phyloP scores from a whole-genome alignment of 2,888 invertebrate species.

The Rhimphoctona megacephalus region DNA sequence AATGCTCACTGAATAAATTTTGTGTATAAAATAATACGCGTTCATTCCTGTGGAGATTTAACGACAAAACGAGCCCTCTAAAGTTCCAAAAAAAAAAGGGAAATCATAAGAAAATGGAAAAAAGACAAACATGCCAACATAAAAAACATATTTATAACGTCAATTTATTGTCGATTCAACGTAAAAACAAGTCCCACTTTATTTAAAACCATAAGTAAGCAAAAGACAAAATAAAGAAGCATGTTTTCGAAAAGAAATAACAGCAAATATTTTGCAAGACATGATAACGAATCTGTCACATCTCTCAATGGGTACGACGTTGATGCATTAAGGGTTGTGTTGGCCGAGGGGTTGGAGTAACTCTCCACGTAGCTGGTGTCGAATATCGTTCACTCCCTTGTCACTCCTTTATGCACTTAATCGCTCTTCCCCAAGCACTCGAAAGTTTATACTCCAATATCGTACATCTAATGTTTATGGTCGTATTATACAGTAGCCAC shows the following conservation, averaged over 20 bases:
- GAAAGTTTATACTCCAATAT: slow-evolving; percentile 52
- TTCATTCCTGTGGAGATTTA: slow-evolving; percentile 1
- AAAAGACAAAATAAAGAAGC: neutral
- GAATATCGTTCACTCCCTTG: slow-evolving; percentile 59
- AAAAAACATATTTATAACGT: neutral
- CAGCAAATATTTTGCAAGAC: slow-evolving; percentile 11
- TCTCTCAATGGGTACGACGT: slow-evolving; percentile 47
- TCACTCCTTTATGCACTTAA: slow-evolving; percentile 38
- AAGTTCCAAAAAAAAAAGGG: neutral
- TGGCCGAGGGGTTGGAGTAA: slow-evolving; percentile 59
- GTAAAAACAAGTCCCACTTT: neutral
- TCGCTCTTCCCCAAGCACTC: slow-evolving; percentile 35
- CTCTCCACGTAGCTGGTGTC: slow-evolving; percentile 57
- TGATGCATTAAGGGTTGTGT: slow-evolving; percentile 67
- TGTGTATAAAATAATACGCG: neutral
- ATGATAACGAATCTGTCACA: slow-evolving; percentile 39
- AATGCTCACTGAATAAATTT: slow-evolving; percentile 8
- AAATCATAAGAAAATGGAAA: neutral
- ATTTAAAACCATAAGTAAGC: neutral
- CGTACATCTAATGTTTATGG: slow-evolving; percentile 34
- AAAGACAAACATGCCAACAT: neutral
- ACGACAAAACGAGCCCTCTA: neutral
- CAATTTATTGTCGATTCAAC: neutral
- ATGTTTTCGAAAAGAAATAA: neutral
- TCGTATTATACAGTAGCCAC: slow-evolving; percentile 21